phyloP scores from a whole-genome alignment of 2,797 vertebrate species.

The Protosalanx chinensis region DNA sequence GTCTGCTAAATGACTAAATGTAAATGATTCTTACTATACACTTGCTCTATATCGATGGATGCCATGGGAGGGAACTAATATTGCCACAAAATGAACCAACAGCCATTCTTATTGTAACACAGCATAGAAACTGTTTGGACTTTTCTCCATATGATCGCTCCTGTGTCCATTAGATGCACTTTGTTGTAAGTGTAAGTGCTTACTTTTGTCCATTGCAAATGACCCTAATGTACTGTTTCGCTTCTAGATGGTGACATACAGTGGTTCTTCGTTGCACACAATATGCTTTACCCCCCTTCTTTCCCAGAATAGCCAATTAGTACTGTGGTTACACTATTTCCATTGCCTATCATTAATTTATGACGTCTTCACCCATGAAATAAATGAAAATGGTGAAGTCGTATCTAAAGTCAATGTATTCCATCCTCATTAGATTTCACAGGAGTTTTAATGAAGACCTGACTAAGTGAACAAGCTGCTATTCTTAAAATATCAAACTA shows the following conservation, averaged over 20 bases:
- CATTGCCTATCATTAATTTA: slow-evolving; percentile 31
- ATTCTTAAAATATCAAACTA: slow-evolving; percentile 62
- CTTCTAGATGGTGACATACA: background rate
- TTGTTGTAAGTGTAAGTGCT: background rate
- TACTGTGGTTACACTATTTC: slow-evolving; percentile 12
- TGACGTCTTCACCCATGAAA: slow-evolving; percentile 22
- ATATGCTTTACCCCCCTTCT: background rate
- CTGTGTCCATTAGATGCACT: slow-evolving; percentile 2
- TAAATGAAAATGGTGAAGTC: slow-evolving; percentile 14
- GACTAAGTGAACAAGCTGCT: slow-evolving; percentile 38
- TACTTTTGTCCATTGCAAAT: background rate
- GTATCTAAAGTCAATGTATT: slow-evolving; percentile 22
- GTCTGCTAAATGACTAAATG: no score
- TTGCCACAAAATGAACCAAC: background rate
- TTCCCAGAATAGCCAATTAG: slow-evolving; percentile 15
- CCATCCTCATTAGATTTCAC: slow-evolving; percentile 33
- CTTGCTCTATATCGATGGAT: background rate
- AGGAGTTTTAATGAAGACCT: slow-evolving; percentile 36
- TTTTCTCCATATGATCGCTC: background rate
- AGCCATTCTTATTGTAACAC: background rate
- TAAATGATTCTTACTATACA: no score
- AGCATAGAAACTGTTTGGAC: background rate
- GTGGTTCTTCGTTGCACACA: background rate
- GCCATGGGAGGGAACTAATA: background rate
- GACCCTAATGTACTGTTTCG: background rate